Evolutionary conservation across 2,113 vertebrate genomes (phyloP).

Genomic region (Zapus hudsonius): DNA sequence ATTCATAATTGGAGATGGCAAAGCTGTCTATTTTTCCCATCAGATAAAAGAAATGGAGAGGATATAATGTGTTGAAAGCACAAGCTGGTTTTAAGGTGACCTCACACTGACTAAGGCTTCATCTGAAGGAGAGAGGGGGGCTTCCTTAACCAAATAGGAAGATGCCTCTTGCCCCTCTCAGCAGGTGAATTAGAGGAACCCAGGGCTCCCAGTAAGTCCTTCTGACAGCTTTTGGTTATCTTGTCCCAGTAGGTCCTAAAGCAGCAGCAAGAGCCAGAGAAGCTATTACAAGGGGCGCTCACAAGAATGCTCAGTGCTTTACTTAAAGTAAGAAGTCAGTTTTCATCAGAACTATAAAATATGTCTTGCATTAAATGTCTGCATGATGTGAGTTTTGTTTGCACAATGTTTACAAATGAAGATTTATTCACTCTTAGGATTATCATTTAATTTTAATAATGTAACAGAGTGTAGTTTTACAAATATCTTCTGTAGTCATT

Average conservation of each 20-base stretch:
- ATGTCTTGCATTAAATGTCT: neutral
- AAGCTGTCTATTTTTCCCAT: neutral
- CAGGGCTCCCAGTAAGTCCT: too few species aligned
- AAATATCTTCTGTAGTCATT: neutral
- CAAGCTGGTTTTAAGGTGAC: neutral
- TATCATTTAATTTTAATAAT: slow-evolving; percentile 27
- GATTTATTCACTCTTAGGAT: neutral
- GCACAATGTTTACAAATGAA: slow-evolving; percentile 4
- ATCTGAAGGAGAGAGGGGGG: neutral
- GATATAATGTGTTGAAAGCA: neutral
- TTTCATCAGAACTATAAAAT: neutral
- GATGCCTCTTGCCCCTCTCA: neutral
- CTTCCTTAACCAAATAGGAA: neutral
- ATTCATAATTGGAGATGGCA: neutral
- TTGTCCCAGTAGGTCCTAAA: neutral
- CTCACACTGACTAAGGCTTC: neutral
- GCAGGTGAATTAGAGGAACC: neutral
- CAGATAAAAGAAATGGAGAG: neutral
- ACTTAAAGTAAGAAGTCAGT: neutral
- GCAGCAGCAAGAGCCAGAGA: neutral
- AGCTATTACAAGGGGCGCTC: neutral
- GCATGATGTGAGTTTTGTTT: neutral
- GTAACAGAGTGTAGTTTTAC: neutral
- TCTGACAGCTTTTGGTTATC: neutral
- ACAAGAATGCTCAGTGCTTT: neutral